Conservation (phyloP, 1,140 invertebrate species). For the Daktulosphaira vitifoliae region DNA sequence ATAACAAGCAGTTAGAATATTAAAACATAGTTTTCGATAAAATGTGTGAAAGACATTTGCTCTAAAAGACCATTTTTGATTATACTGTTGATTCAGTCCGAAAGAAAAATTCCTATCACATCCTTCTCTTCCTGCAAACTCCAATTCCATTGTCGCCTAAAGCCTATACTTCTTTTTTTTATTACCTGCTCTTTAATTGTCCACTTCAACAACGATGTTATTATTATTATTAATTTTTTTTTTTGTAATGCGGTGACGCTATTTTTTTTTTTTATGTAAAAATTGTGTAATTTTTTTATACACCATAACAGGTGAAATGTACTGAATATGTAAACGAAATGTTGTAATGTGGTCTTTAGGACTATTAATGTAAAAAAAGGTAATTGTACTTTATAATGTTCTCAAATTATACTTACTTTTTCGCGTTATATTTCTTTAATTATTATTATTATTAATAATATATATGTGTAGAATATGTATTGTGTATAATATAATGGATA, state of each 20-base stretch:
- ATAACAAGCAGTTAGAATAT: no score
- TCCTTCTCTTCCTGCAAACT: no score
- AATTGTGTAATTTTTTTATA: not conserved
- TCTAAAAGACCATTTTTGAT: no score
- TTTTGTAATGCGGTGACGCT: no score
- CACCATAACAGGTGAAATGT: not conserved
- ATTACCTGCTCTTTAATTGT: not conserved
- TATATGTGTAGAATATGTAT: not conserved
- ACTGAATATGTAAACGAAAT: not conserved
- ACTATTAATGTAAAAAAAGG: not conserved
- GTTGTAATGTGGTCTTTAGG: not conserved
- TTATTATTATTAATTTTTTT: no score
- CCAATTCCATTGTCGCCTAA: not conserved
- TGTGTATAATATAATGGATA: slow-evolving; percentile 1
- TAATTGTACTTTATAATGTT: not conserved
- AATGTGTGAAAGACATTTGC: no score
- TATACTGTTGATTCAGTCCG: no score
- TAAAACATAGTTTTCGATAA: no score
- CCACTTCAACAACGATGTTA: not conserved
- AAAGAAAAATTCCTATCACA: no score
- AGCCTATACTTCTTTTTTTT: not conserved
- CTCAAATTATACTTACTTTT: not conserved
- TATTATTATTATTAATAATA: not conserved
- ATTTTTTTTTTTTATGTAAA: not conserved
- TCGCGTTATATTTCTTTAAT: slow-evolving; percentile 3